Conservation (phyloP, 2,797 vertebrate genomes). For the Aldrovandia affinis region DNA sequence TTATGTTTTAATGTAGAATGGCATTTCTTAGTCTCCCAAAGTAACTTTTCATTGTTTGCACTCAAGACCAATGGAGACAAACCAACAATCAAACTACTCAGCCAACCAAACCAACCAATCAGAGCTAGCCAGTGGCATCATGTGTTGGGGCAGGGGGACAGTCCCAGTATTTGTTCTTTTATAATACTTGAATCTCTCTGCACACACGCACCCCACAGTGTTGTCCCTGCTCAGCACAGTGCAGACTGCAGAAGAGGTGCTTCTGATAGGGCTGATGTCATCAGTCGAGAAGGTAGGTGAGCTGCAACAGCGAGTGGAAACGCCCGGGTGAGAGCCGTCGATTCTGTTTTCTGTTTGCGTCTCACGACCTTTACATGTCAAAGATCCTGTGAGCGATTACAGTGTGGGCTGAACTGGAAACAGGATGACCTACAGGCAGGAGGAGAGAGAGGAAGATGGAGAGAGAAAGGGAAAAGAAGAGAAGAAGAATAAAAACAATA, state of each 20-base stretch:
- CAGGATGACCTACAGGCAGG: background rate
- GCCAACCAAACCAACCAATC: background rate
- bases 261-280: background rate
- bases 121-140: background rate
- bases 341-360: background rate
- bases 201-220: background rate
- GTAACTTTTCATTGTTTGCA: background rate
- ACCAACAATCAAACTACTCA: background rate
- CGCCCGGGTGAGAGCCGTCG: background rate
- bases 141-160: slow-evolving; percentile 17
- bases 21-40: slow-evolving; percentile 5
- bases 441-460: background rate
- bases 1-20: slow-evolving; percentile 6
- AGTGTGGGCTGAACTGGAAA: background rate
- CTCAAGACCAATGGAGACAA: slow-evolving; percentile 7
- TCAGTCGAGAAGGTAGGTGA: background rate
- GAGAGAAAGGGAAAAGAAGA: background rate
- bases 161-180: background rate
- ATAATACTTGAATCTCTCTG: slow-evolving; percentile 20
- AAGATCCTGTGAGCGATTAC: background rate
- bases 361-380: background rate
- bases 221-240: no score
- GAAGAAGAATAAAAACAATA: no score
- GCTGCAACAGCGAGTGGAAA: background rate
- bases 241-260: background rate